Evolutionary conservation across 2,113 vertebrate genomes (phyloP).

Genomic region (Pipa parva): DNA sequence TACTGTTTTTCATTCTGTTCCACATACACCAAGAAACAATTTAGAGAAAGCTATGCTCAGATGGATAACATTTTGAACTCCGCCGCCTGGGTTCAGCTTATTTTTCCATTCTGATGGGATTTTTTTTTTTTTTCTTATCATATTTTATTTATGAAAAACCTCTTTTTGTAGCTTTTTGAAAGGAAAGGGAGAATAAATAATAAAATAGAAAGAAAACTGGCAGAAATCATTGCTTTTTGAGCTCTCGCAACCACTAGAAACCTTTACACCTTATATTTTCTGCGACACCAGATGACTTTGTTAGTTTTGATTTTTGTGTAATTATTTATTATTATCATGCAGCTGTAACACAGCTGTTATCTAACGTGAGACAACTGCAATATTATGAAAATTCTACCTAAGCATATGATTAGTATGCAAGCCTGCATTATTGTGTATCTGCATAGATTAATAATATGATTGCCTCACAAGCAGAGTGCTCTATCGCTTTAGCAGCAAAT

Average conservation of each 20-base stretch:
- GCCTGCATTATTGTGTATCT: not conserved
- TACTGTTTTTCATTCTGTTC: too few species aligned
- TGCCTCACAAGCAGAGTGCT: too few species aligned
- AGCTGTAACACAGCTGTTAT: not conserved
- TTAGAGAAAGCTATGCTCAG: too few species aligned
- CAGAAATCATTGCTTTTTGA: not conserved
- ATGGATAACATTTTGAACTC: not conserved
- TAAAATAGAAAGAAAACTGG: not conserved
- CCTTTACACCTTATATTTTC: too few species aligned
- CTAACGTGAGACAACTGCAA: not conserved
- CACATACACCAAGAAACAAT: too few species aligned
- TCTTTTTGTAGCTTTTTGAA: not conserved
- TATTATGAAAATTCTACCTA: not conserved
- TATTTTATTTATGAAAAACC: not conserved
- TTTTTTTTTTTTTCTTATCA: not conserved
- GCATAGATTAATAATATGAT: not conserved
- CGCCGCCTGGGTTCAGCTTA: not conserved
- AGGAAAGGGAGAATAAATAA: too few species aligned
- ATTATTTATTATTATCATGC: not conserved
- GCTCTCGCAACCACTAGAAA: not conserved
- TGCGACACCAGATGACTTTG: too few species aligned
- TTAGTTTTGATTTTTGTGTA: too few species aligned
- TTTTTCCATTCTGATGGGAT: not conserved
- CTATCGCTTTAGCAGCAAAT: too few species aligned
- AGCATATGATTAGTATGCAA: not conserved